Conservation (phyloP, 2,888 invertebrate genomes). For the Cryptus armator region DNA sequence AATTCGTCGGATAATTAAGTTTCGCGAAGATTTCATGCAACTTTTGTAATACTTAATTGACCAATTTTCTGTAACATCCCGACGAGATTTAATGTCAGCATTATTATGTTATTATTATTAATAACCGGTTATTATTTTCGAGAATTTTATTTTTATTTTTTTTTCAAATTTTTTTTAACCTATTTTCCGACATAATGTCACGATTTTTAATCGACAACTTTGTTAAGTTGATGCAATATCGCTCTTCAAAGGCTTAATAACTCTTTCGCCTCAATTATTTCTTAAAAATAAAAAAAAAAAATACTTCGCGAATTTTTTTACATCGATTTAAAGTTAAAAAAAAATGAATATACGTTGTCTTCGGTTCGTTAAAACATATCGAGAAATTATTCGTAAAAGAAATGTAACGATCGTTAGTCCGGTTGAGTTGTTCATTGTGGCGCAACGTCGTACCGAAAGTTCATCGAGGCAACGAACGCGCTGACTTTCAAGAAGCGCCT, state of each 20-base stretch:
- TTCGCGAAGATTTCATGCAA: too few species aligned
- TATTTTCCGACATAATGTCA: too few species aligned
- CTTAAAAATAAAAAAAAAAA: background rate
- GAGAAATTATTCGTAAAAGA: slow-evolving; percentile 36
- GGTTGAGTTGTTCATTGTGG: slow-evolving; percentile 42
- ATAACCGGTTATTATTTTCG: too few species aligned
- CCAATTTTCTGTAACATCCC: too few species aligned
- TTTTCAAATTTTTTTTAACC: background rate
- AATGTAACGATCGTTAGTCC: slow-evolving; percentile 46
- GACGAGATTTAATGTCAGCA: too few species aligned
- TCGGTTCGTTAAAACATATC: background rate
- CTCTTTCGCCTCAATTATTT: background rate
- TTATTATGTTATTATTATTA: too few species aligned
- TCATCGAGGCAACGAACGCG: slow-evolving; percentile 62
- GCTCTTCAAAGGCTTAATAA: background rate
- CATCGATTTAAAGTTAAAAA: background rate
- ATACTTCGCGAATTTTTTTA: background rate
- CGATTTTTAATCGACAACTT: too few species aligned
- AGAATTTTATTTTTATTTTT: too few species aligned
- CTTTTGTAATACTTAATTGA: too few species aligned
- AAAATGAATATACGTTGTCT: background rate
- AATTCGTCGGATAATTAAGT: too few species aligned
- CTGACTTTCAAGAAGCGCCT: slow-evolving; percentile 60
- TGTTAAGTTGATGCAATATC: too few species aligned
- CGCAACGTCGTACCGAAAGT: slow-evolving; percentile 63